Evolutionary conservation across 2,888 invertebrate genomes (phyloP).

Genomic region (Archaeoteleia sp.): DNA sequence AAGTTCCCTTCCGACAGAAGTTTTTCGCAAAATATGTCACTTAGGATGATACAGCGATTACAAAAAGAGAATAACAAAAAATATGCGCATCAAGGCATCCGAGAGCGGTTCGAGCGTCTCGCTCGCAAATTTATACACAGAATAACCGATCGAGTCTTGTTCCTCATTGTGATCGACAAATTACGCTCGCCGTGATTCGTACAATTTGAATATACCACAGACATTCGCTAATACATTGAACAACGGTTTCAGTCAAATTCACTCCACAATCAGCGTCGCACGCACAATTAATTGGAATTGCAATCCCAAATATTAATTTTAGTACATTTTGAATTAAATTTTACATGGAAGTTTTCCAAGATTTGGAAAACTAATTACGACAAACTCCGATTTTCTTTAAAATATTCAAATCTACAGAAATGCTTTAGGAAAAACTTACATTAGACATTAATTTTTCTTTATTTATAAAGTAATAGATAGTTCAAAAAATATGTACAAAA

Average conservation of each 20-base stretch:
- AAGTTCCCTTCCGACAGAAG: neutral
- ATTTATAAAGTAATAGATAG: no score
- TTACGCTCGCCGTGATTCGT: slow-evolving; percentile 34
- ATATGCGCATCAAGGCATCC: slow-evolving; percentile 2
- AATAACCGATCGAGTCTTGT: slow-evolving; percentile 39
- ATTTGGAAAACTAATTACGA: no score
- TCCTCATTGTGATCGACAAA: slow-evolving; percentile 34
- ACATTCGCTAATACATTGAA: slow-evolving; percentile 32
- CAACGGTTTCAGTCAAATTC: neutral
- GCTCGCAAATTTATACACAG: slow-evolving; percentile 20
- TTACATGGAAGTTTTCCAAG: no score
- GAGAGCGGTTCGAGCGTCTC: slow-evolving; percentile 28
- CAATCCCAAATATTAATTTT: slow-evolving; percentile 4
- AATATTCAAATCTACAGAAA: no score
- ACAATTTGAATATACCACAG: slow-evolving; percentile 43
- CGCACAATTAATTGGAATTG: slow-evolving; percentile 12
- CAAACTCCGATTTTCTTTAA: no score
- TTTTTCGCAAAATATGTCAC: no score
- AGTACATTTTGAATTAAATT: no score
- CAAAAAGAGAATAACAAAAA: slow-evolving; percentile 16
- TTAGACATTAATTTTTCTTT: no score
- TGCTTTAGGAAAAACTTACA: no score
- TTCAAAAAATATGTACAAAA: no score
- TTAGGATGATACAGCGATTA: no score
- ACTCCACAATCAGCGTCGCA: neutral